phyloP scores from a whole-genome alignment of 2,797 vertebrate genomes.

The Erethizon dorsatum region DNA sequence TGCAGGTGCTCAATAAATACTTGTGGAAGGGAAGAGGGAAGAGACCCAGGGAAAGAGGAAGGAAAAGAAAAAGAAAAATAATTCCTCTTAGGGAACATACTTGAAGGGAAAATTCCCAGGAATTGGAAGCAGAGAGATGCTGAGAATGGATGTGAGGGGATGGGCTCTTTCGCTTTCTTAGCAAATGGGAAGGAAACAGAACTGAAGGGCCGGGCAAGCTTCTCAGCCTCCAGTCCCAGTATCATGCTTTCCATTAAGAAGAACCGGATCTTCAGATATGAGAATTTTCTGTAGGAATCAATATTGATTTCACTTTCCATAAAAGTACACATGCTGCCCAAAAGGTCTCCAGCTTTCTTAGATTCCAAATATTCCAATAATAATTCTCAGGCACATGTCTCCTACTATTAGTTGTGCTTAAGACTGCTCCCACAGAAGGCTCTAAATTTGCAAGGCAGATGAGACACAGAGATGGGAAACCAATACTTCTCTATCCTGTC shows the following conservation, averaged over 20 bases:
- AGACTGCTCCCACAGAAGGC: neutral
- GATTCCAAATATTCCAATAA: conserved; percentile 28
- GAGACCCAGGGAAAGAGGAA: neutral
- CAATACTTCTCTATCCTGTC: neutral
- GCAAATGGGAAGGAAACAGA: neutral
- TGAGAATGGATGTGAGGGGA: neutral
- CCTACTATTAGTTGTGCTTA: conserved; percentile 10
- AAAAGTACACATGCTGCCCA: neutral
- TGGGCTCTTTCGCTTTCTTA: neutral
- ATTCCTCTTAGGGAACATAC: neutral
- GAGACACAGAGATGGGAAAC: conserved; percentile 39
- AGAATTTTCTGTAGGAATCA: conserved; percentile 56
- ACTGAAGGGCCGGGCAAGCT: neutral
- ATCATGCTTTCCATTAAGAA: neutral
- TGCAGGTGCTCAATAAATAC: neutral
- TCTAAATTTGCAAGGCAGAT: conserved; percentile 39
- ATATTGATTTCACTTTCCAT: conserved; percentile 58
- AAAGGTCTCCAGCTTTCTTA: conserved; percentile 42
- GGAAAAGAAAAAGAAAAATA: neutral
- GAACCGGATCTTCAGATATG: neutral
- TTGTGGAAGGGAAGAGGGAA: neutral
- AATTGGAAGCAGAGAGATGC: neutral
- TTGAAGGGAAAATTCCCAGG: neutral
- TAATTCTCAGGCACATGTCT: conserved; percentile 17
- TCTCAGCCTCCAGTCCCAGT: neutral